These are phyloP conservation scores for Thalassarche chlororhynchos DNA, from an alignment of 2,113 vertebrate genomes.

Conservation along the genomic window DNA sequence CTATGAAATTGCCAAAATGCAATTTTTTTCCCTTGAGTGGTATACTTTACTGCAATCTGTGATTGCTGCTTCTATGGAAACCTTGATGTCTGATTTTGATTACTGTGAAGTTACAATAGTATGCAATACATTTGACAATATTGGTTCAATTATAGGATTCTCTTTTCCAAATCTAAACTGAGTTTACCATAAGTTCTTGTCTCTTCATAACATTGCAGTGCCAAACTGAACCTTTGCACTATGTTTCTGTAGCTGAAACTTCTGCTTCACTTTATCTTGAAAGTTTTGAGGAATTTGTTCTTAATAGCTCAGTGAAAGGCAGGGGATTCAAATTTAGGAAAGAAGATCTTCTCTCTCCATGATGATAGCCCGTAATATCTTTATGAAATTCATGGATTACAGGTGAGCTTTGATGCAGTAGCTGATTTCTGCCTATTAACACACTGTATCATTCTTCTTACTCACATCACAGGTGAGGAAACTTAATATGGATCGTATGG, in stretches of 20 bases:
- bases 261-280: constrained; percentile 30
- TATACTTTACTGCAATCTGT: constrained; percentile 83
- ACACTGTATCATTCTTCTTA: neutral
- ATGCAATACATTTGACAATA: constrained; percentile 67
- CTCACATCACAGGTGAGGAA: neutral
- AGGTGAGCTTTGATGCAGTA: constrained; percentile 5
- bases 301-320: constrained; percentile 6
- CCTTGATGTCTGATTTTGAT: constrained; percentile 72
- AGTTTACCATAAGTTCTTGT: constrained; percentile 57
- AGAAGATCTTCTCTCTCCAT: neutral
- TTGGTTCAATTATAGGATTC: constrained; percentile 63
- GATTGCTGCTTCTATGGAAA: constrained; percentile 80
- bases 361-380: neutral
- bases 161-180: constrained; percentile 60
- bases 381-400: constrained; percentile 31
- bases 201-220: constrained; percentile 74
- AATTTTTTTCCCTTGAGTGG: constrained; percentile 66
- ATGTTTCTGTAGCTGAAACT: constrained; percentile 46
- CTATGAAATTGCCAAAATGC: constrained; percentile 76
- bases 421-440: neutral
- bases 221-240: constrained; percentile 77
- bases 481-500: neutral
- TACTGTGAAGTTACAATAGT: constrained; percentile 71
- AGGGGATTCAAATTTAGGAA: neutral
- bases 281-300: constrained; percentile 16